phyloP scores from a whole-genome alignment of 2,113 vertebrate genomes.

The Rhinichthys klamathensis region DNA sequence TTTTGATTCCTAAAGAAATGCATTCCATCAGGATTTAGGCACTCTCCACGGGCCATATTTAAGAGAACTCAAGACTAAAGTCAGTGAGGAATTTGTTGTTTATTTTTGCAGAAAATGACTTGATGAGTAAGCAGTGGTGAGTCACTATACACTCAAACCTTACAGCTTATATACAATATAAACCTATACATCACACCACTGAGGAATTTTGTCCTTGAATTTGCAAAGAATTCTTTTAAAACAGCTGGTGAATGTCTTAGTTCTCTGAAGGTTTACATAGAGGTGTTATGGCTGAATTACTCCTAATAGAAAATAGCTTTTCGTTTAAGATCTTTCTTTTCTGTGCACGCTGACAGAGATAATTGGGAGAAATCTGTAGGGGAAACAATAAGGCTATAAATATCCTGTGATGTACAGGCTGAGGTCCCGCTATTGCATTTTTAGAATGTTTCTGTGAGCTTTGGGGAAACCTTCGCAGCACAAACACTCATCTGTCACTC shows the following conservation, averaged over 20 bases:
- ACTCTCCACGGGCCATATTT: neutral
- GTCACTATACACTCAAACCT: neutral
- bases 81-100: neutral
- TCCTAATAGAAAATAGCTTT: neutral
- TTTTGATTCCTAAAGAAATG: neutral
- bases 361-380: constrained; percentile 47
- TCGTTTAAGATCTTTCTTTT: constrained; percentile 12
- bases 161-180: neutral
- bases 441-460: constrained; percentile 69
- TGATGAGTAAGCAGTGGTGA: neutral
- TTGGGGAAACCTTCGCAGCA: constrained; percentile 34
- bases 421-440: constrained; percentile 67
- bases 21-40: neutral
- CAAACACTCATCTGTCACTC: constrained; percentile 41
- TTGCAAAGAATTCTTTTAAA: neutral
- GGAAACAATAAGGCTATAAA: constrained; percentile 65
- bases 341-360: constrained; percentile 26
- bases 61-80: neutral
- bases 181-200: neutral
- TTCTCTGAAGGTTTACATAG: neutral
- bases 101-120: neutral
- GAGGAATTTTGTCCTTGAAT: neutral
- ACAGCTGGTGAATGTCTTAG: neutral
- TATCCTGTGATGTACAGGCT: constrained; percentile 62
- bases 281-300: neutral